Conservation (phyloP, 2,888 invertebrate genomes). For the Scaptomyza tumidula region DNA sequence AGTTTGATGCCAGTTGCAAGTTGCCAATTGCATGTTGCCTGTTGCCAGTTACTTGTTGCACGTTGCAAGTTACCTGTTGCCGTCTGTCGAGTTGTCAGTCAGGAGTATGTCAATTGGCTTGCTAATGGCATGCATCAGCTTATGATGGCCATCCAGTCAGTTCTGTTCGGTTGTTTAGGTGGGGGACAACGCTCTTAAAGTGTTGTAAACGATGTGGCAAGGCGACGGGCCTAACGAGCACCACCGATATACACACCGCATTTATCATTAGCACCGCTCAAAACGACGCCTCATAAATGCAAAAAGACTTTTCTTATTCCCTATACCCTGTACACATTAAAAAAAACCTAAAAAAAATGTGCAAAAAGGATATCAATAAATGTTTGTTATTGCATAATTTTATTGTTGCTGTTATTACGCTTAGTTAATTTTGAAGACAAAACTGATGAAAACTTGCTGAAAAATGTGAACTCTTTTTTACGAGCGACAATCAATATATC, state of each 20-base stretch:
- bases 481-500: not conserved
- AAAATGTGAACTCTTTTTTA: not conserved
- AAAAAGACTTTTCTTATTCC: slow-evolving; percentile 8
- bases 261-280: slow-evolving; percentile 66
- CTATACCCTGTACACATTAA: too few relatives aligned
- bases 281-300: slow-evolving; percentile 55
- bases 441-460: not conserved
- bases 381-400: not conserved
- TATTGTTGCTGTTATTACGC: not conserved
- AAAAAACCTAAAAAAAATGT: not conserved
- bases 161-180: not conserved
- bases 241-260: slow-evolving; percentile 46
- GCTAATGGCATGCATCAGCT: slow-evolving; percentile 73
- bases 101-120: slow-evolving; percentile 78
- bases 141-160: slow-evolving; percentile 24
- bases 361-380: not conserved
- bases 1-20: slow-evolving; percentile 25
- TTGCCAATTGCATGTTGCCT: slow-evolving; percentile 33
- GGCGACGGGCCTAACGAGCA: slow-evolving; percentile 66
- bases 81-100: slow-evolving; percentile 57
- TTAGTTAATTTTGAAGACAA: not conserved
- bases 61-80: slow-evolving; percentile 18
- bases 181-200: slow-evolving; percentile 58
- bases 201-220: slow-evolving; percentile 72
- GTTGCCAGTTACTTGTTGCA: slow-evolving; percentile 23